phyloP scores from a whole-genome alignment of 2,113 vertebrate species.

The Collichthys lucidus region DNA sequence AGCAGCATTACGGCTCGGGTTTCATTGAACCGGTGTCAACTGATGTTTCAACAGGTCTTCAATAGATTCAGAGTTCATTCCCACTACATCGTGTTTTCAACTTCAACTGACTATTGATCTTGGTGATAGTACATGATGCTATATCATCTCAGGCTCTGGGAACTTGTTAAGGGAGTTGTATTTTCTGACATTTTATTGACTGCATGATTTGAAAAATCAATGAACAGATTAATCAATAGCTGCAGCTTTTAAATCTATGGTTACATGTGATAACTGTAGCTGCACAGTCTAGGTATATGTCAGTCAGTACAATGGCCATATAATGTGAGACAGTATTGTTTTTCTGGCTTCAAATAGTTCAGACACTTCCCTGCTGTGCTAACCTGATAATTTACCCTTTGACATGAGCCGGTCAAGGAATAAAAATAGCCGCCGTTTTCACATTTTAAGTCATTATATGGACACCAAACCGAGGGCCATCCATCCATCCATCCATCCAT shows the following conservation, averaged over 20 bases:
- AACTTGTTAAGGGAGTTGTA: too few relatives aligned
- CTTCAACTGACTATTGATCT: not conserved
- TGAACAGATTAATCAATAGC: too few relatives aligned
- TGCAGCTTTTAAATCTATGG: too few relatives aligned
- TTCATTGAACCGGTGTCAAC: constrained; percentile 40
- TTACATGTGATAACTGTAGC: not conserved
- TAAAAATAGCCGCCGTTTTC: not conserved
- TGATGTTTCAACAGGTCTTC: constrained; percentile 50
- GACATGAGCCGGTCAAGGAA: not conserved
- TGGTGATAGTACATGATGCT: not conserved
- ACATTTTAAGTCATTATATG: not conserved
- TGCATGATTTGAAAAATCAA: too few relatives aligned
- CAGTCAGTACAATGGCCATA: not conserved
- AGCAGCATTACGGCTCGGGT: constrained; percentile 27
- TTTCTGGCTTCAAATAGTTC: not conserved
- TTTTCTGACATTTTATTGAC: too few relatives aligned
- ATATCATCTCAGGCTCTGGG: too few relatives aligned
- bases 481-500: too few relatives aligned
- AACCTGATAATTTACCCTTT: not conserved
- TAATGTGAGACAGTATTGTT: not conserved
- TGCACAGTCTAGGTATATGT: not conserved
- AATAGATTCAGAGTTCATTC: not conserved
- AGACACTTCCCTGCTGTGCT: not conserved
- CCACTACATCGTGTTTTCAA: not conserved
- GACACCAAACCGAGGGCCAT: not conserved